Conservation (phyloP, 2,797 vertebrate genomes). For the Notolabrus celidotus region DNA sequence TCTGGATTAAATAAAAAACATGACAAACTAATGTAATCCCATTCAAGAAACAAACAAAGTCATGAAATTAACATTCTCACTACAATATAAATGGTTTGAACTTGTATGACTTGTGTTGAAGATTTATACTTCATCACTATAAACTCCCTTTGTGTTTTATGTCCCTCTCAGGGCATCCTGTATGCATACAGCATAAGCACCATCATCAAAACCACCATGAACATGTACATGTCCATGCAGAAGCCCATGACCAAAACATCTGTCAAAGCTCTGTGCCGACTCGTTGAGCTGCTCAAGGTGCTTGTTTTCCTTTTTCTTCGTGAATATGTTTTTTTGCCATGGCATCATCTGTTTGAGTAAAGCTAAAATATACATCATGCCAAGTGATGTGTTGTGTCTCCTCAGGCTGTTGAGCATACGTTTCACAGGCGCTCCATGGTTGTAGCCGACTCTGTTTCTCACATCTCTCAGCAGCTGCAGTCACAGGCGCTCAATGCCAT, state of each 20-base stretch:
- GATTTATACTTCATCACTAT: neutral
- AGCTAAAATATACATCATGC: neutral
- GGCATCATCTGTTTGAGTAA: neutral
- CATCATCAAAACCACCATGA: slow-evolving; percentile 98
- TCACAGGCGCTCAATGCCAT: slow-evolving; percentile 94
- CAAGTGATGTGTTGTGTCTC: slow-evolving; percentile 2
- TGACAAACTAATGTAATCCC: too few species aligned
- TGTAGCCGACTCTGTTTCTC: slow-evolving; percentile 95
- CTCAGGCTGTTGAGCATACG: slow-evolving; percentile 94
- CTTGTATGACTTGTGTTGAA: too few species aligned
- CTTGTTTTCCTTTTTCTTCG: neutral
- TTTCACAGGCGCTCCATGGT: slow-evolving; percentile 95
- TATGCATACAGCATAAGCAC: slow-evolving; percentile 97
- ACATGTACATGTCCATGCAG: slow-evolving; percentile 98
- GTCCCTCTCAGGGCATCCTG: slow-evolving; percentile 90
- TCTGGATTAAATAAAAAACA: too few species aligned
- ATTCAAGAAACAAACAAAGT: too few species aligned
- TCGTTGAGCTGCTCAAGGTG: slow-evolving; percentile 97
- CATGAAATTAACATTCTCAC: too few species aligned
- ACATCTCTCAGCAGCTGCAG: slow-evolving; percentile 95
- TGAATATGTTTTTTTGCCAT: neutral
- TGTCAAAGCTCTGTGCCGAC: slow-evolving; percentile 95
- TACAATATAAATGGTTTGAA: too few species aligned
- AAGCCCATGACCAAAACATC: slow-evolving; percentile 99
- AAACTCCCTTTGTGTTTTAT: neutral